These are phyloP conservation scores for Willisornis vidua DNA, from an alignment of 2,113 vertebrate species.

Conservation along the genomic window DNA sequence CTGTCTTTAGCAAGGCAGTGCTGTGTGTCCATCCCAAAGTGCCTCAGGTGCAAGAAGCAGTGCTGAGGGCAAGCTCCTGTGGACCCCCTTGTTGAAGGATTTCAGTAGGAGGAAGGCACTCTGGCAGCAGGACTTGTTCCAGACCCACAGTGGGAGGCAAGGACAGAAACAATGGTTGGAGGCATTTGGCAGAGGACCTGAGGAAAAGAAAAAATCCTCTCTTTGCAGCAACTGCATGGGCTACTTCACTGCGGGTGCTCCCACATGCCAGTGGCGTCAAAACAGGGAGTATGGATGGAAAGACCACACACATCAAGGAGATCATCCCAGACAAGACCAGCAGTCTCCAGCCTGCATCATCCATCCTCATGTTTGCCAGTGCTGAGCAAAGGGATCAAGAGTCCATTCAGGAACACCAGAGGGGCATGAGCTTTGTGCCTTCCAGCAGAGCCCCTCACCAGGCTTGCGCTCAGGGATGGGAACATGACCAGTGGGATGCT, in stretches of 20 bases:
- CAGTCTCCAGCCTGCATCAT: background rate
- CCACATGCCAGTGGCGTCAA: background rate
- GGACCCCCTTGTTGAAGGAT: background rate
- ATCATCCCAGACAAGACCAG: background rate
- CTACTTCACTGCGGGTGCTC: slow-evolving; percentile 36
- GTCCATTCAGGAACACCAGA: background rate
- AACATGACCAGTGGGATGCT: accelerated
- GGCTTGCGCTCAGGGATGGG: background rate
- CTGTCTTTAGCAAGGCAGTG: background rate
- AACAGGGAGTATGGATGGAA: background rate
- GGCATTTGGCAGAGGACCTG: slow-evolving; percentile 26
- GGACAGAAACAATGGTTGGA: slow-evolving; percentile 51
- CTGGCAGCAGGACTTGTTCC: background rate
- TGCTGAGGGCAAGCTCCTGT: background rate
- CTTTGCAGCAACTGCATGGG: background rate
- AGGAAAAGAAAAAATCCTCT: slow-evolving; percentile 3
- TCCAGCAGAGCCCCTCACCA: background rate
- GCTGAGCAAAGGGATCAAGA: background rate
- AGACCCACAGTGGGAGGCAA: slow-evolving; percentile 12
- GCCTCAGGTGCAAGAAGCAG: background rate
- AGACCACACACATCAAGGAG: slow-evolving; percentile 60
- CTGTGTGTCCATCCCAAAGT: background rate
- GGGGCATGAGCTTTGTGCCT: background rate
- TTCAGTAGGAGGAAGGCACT: background rate
- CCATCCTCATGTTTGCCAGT: background rate